Conservation (phyloP, 2,113 vertebrate genomes). For the Channa argus region DNA sequence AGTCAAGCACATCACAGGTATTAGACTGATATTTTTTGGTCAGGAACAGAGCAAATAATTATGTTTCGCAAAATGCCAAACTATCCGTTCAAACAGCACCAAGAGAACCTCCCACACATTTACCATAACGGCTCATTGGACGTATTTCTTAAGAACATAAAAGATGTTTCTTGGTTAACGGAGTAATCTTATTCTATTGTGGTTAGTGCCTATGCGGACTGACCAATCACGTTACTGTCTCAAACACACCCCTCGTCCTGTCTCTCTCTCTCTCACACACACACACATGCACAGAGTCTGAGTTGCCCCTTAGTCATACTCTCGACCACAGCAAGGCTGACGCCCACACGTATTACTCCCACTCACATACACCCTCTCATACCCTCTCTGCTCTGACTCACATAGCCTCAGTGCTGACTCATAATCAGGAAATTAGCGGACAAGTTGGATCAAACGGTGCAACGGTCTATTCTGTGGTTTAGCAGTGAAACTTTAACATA, state of each 20-base stretch:
- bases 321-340: constrained; percentile 21
- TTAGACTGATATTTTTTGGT: background rate
- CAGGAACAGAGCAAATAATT: background rate
- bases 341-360: constrained; percentile 41
- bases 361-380: constrained; percentile 33
- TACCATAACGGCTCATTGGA: constrained; percentile 10
- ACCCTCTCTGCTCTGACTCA: constrained; percentile 40
- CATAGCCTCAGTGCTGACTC: constrained; percentile 47
- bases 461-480: constrained; percentile 28
- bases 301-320: constrained; percentile 57
- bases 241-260: constrained; percentile 48
- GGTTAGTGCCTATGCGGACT: constrained; percentile 28
- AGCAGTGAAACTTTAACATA: constrained; percentile 31
- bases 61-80: background rate
- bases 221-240: constrained; percentile 53
- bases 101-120: background rate
- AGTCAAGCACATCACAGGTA: too few species aligned
- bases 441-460: constrained; percentile 35
- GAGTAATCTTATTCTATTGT: constrained; percentile 32
- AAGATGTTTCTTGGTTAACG: constrained; percentile 15
- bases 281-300: constrained; percentile 35
- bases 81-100: constrained; percentile 1
- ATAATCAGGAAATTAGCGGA: constrained; percentile 48
- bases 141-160: constrained; percentile 15
- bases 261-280: constrained; percentile 10